Evolutionary conservation across 92 coral and sea anemone genomes (phyloP), one percentile per base, ranked within the genome.

Genomic region (Zoanthus sansibaricus): DNA sequence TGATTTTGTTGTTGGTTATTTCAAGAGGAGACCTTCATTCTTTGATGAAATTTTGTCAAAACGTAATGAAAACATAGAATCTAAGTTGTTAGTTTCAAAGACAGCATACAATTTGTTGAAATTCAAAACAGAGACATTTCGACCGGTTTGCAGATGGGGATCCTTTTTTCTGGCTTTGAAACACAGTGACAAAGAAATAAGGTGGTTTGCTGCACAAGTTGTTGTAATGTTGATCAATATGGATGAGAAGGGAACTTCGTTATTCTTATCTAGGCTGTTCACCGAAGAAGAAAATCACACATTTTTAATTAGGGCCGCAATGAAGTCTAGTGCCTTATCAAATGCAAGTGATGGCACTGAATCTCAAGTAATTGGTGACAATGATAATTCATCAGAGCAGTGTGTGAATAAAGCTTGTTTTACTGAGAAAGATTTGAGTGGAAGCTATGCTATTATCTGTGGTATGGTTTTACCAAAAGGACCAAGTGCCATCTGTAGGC

Each of bases 361-460:
- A 79, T 51, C 66, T 68, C 51, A 42, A 55, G 84, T 25, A 2
- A 46, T 3, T 58, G 15, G 25, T 10, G 31, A 64, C 75, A 66
- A 66, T 46, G 44, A 68, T 31, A 54, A 82, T 51, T 58, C 25
- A 6, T 71, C 74, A 45, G 79, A 25, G 44, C 83, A 86, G 16
- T 71, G 30, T 31, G 17, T 42, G 15, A 30, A 30, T 31, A 90
- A 86, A 76, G 76, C 90, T 0, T 70, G 33, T 72, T 89, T 97
- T 37, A 87, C 87, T 71, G 89, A 95, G 62, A 89, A 90, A 47
- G 99, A 97, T 83, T 86, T 97, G 13, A 76, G 92, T 72, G 99
- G 96, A 67, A 83, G 44, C 21, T 92, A 89, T 82, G 83, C 92
- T 47, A 88, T 91, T 45, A 77, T 90, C 32, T 92, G 93, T 83